Base-by-base conservation (phyloP, 2,797 vertebrate genomes). In the Pempheris klunzingeri region DNA sequence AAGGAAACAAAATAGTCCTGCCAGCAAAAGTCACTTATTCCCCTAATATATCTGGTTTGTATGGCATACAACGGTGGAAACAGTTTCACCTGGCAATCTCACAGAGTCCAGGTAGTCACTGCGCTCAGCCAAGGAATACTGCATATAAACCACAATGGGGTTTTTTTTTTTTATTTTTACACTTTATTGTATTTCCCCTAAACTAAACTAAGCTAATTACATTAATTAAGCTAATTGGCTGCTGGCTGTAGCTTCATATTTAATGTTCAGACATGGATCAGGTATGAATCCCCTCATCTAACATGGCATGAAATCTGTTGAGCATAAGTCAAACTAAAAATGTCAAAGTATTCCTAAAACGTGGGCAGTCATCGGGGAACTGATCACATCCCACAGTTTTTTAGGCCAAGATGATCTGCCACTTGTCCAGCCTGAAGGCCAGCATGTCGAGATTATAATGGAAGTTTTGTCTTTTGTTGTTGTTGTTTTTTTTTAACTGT, bases 401-500 rank as follows among this genome's bases (percentile, higher is more conserved):
- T 46, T n/a, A 38, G 65, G 71, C 74, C 73, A 61, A 53, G 43
- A 18, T 32, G 46, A 81, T 52, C 71, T 74, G 65, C 74, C 57
- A 30, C 49, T 61, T 20, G 58, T 62, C 66, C 63, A 65, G 47
- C 36, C 53, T 59, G 34, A 38, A 61, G 77, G 50, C 38, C 71
- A 76, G 75, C 60, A 30, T 39, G 71, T 69, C 20, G 50, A 64
- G 67, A 13, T 81, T 60, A 14, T 36, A 28, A 49, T 70, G 41
- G 62, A 70, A 70, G 55, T 13, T 54, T 76, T n/a, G n/a, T n/a
- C n/a, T n/a, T n/a, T n/a, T n/a, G n/a, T n/a, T n/a, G n/a, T n/a
- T n/a, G n/a, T n/a, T n/a, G 69, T 81, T 83, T 39, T 83, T 66
- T 39, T 83, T 66, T 85, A 67, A 76, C 77, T 74, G 81, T 72